phyloP scores from a whole-genome alignment of 2,797 vertebrate species.

The Trachops cirrhosus region DNA sequence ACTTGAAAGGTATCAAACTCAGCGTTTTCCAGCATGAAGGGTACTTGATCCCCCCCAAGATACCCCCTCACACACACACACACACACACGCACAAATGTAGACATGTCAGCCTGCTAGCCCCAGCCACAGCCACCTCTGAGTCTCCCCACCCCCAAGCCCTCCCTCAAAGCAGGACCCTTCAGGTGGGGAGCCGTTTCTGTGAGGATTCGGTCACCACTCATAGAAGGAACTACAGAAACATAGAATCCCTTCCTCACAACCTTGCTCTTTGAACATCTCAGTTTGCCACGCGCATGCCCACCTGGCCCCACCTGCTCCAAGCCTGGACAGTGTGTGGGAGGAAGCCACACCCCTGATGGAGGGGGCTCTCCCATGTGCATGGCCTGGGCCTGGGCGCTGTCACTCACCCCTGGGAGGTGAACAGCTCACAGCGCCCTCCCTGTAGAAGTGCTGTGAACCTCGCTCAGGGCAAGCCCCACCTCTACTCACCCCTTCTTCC shows the following conservation, averaged over 20 bases:
- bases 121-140: fast-evolving
- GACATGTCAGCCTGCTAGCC: not conserved
- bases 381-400: too few relatives aligned
- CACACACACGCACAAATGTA: not conserved
- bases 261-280: not conserved
- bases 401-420: not conserved
- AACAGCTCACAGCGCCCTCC: not conserved
- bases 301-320: not conserved
- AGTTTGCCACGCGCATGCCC: fast-evolving
- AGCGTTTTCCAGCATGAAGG: not conserved
- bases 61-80: not conserved
- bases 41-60: not conserved
- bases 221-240: not conserved
- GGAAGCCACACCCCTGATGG: too few relatives aligned
- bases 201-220: not conserved
- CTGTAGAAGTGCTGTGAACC: not conserved
- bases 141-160: not conserved
- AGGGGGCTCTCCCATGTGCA: not conserved
- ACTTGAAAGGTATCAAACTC: not conserved
- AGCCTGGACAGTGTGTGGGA: too few relatives aligned
- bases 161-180: too few relatives aligned
- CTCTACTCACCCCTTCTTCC: not conserved
- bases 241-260: not conserved
- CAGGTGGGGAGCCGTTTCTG: not conserved
- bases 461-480: too few relatives aligned